Evolutionary conservation across 2,888 invertebrate species (phyloP).

Genomic region (Acrobasis repandana): DNA sequence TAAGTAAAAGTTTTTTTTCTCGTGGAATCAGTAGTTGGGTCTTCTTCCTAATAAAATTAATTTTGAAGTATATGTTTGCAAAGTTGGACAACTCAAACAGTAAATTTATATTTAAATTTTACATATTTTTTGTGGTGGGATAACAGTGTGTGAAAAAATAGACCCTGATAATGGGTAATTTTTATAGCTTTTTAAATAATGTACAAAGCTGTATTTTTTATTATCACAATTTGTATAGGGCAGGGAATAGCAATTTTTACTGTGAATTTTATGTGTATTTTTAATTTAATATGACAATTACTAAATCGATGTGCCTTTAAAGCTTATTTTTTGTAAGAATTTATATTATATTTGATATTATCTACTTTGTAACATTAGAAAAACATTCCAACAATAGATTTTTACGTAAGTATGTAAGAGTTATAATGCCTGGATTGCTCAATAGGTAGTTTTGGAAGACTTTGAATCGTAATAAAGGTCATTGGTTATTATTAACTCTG

Average conservation of each 20-base stretch:
- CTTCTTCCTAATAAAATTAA: no score
- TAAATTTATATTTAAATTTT: no score
- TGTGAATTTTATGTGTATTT: not conserved
- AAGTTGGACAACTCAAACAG: no score
- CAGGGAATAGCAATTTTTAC: slow-evolving; percentile 1
- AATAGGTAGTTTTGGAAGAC: not conserved
- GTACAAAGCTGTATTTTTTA: not conserved
- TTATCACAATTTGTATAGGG: not conserved
- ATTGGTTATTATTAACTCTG: not conserved
- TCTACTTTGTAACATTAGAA: not conserved
- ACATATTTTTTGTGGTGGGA: not conserved
- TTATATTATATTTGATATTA: not conserved
- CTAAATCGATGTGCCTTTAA: not conserved
- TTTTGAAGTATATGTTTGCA: no score
- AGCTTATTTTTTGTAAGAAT: not conserved
- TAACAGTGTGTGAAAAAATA: not conserved
- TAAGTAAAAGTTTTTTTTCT: no score
- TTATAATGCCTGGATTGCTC: slow-evolving; percentile 16
- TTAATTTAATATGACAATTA: not conserved
- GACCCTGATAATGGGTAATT: not conserved
- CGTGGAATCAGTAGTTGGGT: no score
- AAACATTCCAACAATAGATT: slow-evolving; percentile 16
- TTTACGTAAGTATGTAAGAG: not conserved
- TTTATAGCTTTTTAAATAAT: not conserved
- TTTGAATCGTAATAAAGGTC: slow-evolving; percentile 7